Base-by-base conservation (phyloP, 2,888 invertebrate species). In the Spilosoma lubricipeda region DNA sequence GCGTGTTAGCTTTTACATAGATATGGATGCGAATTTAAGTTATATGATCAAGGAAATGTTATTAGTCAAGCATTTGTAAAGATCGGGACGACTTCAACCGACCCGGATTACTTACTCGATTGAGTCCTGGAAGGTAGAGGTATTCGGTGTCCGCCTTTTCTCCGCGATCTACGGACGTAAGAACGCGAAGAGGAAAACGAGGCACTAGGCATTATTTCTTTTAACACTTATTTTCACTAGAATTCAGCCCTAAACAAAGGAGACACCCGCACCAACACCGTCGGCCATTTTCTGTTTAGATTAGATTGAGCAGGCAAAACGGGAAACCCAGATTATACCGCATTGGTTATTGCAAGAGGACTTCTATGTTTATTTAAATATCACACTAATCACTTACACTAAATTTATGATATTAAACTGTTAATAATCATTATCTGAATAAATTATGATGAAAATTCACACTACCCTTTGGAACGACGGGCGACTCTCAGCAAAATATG, bases 101-200 rank as follows among this genome's bases (percentile, higher is more conserved):
- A 95, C 94, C 94, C 94, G 95, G 94, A 94, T 95, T 92, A 96
- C 97, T 97, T 96, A 97, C 97, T 97, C 95, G 97, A 97, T 96
- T 97, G 97, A 92, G 97, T 97, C 95, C 97, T 97, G 90, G 97
- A 97, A 91, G 97, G 97, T 93, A 97, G 96, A 88, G 98, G 97
- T 93, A 97, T 98, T 93, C 98, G 97, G 96, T 98, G 98, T 90
- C 97, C 98, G 93, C 98, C 98, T 97, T 98, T 98, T 96, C 98
- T 97, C 93, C 98, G 97, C 94, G 98, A 98, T 96, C 98, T 97
- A 95, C 98, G 97, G 92, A 98, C 98, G 96, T 98, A 98, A 96
- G 98, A 98, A 97, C 98, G 97, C 96, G 98, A 98, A 96, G 98
- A 98, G 93, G 98, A 98, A 96, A 98, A 98, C 95, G 98, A 98